Evolutionary conservation across 1,140 invertebrate genomes (phyloP), one percentile per base, ranked within the genome.

Genomic region (Scaptomyza graminum): DNA sequence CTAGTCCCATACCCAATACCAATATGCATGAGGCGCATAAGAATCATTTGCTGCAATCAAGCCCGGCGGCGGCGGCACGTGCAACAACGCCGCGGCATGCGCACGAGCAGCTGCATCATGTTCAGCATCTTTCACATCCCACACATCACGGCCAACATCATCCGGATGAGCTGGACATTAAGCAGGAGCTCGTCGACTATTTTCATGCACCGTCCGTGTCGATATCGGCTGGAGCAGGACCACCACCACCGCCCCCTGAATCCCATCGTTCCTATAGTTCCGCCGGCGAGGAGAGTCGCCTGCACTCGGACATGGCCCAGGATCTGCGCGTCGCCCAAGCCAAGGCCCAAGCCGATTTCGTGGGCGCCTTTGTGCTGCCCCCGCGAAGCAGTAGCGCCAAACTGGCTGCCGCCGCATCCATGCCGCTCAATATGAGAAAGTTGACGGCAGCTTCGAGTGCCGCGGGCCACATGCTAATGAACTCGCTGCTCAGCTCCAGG

Each of bases 201-300:
- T 90, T 89, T 50, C 90, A 90, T 54, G 69, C 79, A 2, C 73
- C 81, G 6, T 50, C 83, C 6, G 2, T 43, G 1, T 63, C 83
- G 5, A 1, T 39, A 1, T 55, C 31, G 0, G 46, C 25, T 9
- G 52, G 7, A 34, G 51, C 16, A 1, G 51, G 50, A 6, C 74
- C 89, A 2, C 89, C 90, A 0, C 73, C 80, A 1, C 85, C 83
- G 7, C 82, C 85, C 1, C 18, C 18, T 22, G 90, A 88, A 54
- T 88, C 90, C 3, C 89, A 91, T 79, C 90, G 87, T 47, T 91
- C 90, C 61, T 91, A 91, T 15, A 91, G 90, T 25, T 91, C 90
- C 2, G 78, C 90, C 11, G 90, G 90, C 13, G 81, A 90, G 51
- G 90, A 91, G 54, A 89, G 79, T 11, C 81, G 85, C 11, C 47